Conservation (phyloP, 2,797 vertebrate genomes). For the Xenentodon cancila region DNA sequence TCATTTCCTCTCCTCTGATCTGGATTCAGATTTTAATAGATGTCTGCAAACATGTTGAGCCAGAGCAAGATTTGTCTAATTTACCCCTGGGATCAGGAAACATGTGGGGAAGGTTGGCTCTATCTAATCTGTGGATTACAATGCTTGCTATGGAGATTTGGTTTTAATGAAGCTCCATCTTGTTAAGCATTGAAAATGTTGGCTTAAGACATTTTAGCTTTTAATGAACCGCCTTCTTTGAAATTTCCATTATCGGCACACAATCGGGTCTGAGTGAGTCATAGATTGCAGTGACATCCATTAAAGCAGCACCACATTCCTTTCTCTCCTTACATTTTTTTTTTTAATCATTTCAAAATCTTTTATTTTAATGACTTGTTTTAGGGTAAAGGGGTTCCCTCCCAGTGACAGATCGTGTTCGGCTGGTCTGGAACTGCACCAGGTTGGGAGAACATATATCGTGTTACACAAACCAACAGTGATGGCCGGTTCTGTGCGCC, state of each 20-base stretch:
- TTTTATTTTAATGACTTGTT: too few species aligned
- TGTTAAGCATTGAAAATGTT: conserved; percentile 35
- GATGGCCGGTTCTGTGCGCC: too few species aligned
- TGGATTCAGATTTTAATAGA: conserved; percentile 37
- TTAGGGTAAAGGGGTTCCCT: too few species aligned
- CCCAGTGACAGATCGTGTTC: too few species aligned
- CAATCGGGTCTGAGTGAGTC: conserved; percentile 27
- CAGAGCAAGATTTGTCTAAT: conserved; percentile 48
- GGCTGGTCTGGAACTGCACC: too few species aligned
- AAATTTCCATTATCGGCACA: conserved; percentile 41
- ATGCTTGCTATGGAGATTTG: conserved; percentile 59
- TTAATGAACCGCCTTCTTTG: conserved; percentile 38
- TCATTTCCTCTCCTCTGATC: neutral
- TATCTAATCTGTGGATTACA: conserved; percentile 68
- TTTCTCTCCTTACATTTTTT: too few species aligned
- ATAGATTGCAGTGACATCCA: conserved; percentile 32
- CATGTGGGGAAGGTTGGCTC: conserved; percentile 48
- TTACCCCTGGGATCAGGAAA: conserved; percentile 54
- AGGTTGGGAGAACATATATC: too few species aligned
- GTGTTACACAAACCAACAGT: too few species aligned
- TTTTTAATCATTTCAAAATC: too few species aligned
- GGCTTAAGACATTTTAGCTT: conserved; percentile 41
- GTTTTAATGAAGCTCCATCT: conserved; percentile 64
- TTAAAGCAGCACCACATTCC: neutral
- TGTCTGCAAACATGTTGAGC: conserved; percentile 55